Evolutionary conservation across 53 echinoderm and acorn worm genomes (phyloP).

Genomic region (Zoroaster sp.): DNA sequence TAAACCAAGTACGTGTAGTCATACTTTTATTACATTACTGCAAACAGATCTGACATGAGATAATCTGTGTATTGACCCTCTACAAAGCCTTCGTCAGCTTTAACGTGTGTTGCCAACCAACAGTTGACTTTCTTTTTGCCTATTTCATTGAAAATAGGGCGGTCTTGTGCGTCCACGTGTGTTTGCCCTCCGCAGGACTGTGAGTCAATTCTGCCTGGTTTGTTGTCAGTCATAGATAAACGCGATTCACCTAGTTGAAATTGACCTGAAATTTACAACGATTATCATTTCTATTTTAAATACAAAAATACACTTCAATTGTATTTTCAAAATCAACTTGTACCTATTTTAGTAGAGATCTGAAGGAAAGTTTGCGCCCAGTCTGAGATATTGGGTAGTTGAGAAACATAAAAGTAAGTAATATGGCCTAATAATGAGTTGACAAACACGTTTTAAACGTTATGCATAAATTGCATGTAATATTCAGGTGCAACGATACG

Average conservation of each 20-base stretch:
- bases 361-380: too few species aligned
- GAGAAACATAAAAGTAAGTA: too few species aligned
- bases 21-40: neutral
- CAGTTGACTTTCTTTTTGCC: conserved; percentile 10
- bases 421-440: too few species aligned
- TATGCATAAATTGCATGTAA: too few species aligned
- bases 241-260: conserved; percentile 10
- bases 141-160: conserved; percentile 14
- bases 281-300: too few species aligned
- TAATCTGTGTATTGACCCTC: conserved; percentile 76
- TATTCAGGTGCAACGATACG: too few species aligned
- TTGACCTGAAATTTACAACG: conserved; percentile 12
- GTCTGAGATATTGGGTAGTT: too few species aligned
- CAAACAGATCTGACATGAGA: conserved; percentile 60
- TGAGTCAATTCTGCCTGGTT: neutral
- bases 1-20: neutral
- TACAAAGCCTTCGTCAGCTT: conserved; percentile 62
- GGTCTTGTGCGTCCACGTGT: neutral
- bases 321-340: too few species aligned
- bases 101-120: conserved; percentile 23
- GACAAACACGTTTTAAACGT: too few species aligned
- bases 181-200: neutral
- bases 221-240: neutral
- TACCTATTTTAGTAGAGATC: too few species aligned
- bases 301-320: too few species aligned